Conservation (phyloP, 2,888 invertebrate genomes). For the Apamea sordens region DNA sequence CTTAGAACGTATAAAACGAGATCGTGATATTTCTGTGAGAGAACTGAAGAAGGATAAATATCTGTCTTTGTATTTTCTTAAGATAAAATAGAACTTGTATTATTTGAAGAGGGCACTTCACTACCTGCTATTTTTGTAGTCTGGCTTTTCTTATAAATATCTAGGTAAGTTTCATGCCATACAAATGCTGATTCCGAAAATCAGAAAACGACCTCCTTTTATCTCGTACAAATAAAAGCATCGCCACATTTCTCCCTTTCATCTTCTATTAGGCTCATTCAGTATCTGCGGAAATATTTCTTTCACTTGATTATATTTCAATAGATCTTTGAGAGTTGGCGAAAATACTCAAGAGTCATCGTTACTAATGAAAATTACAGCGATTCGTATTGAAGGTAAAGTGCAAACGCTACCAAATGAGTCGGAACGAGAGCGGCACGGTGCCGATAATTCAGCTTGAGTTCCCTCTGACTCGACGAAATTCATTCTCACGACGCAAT, state of each 20-base stretch:
- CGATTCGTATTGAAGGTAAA: slow-evolving; percentile 78
- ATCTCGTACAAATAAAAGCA: slow-evolving; percentile 56
- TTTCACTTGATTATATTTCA: slow-evolving; percentile 63
- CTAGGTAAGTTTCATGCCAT: slow-evolving; percentile 14
- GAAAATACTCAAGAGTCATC: slow-evolving; percentile 66
- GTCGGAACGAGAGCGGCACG: slow-evolving; percentile 78
- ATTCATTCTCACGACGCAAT: slow-evolving; percentile 79
- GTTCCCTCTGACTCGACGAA: slow-evolving; percentile 77
- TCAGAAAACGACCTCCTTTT: slow-evolving; percentile 52
- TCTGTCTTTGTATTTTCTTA: slow-evolving; percentile 41
- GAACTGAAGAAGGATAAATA: slow-evolving; percentile 40
- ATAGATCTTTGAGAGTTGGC: slow-evolving; percentile 63
- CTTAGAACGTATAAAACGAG: slow-evolving; percentile 40
- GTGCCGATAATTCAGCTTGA: slow-evolving; percentile 83
- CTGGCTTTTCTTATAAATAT: slow-evolving; percentile 13
- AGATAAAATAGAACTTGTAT: slow-evolving; percentile 29
- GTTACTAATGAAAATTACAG: slow-evolving; percentile 77
- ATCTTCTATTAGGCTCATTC: slow-evolving; percentile 61
- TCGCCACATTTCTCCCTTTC: slow-evolving; percentile 56
- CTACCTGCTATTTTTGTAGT: slow-evolving; percentile 21
- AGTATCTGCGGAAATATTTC: slow-evolving; percentile 57
- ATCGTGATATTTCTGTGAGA: slow-evolving; percentile 45
- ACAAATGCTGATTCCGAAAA: slow-evolving; percentile 46
- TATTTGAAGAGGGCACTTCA: slow-evolving; percentile 30
- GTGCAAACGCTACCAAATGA: slow-evolving; percentile 83